phyloP scores from a whole-genome alignment of 2,888 invertebrate genomes.

The Cantharis lateralis region DNA sequence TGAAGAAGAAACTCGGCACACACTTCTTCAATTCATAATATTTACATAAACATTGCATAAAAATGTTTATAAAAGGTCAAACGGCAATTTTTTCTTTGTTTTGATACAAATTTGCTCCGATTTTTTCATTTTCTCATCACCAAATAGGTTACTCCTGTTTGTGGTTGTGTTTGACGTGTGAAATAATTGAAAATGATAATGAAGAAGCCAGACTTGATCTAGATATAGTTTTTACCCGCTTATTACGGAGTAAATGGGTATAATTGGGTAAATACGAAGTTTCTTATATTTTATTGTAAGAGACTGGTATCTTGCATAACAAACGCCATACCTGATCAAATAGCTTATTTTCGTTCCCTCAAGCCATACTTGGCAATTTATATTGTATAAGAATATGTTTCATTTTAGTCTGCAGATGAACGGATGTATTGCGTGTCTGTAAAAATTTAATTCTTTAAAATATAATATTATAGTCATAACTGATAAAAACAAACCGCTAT shows the following conservation, averaged over 20 bases:
- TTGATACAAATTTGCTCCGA: not conserved
- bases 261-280: not conserved
- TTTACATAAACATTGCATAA: slow-evolving; percentile 15
- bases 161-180: not conserved
- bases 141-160: not conserved
- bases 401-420: not conserved
- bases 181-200: not conserved
- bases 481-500: not conserved
- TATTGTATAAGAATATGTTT: not conserved
- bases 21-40: slow-evolving; percentile 9
- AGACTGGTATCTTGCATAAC: not conserved
- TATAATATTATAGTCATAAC: not conserved
- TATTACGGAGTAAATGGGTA: not conserved
- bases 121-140: not conserved
- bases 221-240: not conserved
- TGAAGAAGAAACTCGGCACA: not conserved
- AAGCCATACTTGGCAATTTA: not conserved
- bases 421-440: not conserved
- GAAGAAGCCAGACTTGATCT: not conserved
- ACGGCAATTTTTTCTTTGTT: not conserved
- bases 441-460: not conserved
- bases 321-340: not conserved
- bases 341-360: not conserved
- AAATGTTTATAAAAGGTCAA: not conserved
- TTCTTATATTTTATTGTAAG: not conserved